Conservation (phyloP, 2,888 invertebrate species). For the Notodonta ziczac region DNA sequence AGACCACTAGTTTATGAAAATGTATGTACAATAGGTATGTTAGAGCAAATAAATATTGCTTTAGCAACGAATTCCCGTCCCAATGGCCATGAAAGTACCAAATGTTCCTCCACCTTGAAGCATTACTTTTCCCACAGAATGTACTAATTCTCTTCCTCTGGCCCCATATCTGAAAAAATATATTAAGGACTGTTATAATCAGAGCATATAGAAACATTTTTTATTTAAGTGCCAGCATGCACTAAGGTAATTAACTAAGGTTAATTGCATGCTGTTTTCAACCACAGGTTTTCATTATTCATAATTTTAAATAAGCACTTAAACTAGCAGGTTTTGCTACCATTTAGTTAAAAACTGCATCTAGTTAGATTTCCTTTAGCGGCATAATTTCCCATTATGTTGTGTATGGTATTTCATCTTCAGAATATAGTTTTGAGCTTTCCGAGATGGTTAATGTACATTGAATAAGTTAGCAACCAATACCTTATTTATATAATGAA, state of each 20-base stretch:
- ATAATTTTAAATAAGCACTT: too few relatives aligned
- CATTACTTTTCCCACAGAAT: slow-evolving; percentile 98
- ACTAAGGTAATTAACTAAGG: too few relatives aligned
- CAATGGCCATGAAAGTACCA: slow-evolving; percentile 98
- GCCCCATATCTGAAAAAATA: slow-evolving; percentile 91
- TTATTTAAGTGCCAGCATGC: neutral
- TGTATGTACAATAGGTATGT: slow-evolving; percentile 51
- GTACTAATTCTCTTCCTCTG: slow-evolving; percentile 95
- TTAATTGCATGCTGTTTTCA: neutral
- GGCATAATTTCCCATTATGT: too few relatives aligned
- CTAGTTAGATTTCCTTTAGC: too few relatives aligned
- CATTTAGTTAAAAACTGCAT: too few relatives aligned
- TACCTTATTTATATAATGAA: too few relatives aligned
- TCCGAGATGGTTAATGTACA: too few relatives aligned
- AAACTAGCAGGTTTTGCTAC: too few relatives aligned
- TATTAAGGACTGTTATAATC: neutral
- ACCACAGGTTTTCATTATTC: too few relatives aligned
- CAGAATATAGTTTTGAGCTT: too few relatives aligned
- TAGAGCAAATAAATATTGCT: slow-evolving; percentile 31
- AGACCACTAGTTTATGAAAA: slow-evolving; percentile 39
- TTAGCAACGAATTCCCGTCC: slow-evolving; percentile 92
- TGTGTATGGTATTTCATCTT: too few relatives aligned
- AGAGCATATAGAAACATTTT: neutral
- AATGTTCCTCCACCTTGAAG: slow-evolving; percentile 98
- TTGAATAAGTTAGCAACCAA: too few relatives aligned